Evolutionary conservation across 2,888 invertebrate genomes (phyloP).

Genomic region (Masnerella sp.): DNA sequence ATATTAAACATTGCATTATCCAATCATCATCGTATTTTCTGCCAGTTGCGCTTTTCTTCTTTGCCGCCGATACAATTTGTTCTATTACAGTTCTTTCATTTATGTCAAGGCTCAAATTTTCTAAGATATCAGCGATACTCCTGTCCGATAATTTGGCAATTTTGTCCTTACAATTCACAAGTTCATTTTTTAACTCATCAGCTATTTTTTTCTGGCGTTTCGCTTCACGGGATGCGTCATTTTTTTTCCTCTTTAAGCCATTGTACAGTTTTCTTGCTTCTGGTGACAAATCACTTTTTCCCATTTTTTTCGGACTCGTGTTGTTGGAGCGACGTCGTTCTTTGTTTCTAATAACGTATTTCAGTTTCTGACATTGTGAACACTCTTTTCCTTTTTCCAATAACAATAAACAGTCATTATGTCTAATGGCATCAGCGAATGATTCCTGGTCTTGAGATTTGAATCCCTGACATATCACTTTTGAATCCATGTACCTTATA

Average conservation of each 20-base stretch:
- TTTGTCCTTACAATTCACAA: constrained; percentile 10
- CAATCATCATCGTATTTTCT: constrained; percentile 29
- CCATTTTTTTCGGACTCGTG: neutral
- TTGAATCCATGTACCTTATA: constrained; percentile 16
- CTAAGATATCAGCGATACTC: constrained; percentile 10
- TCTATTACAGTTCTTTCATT: constrained; percentile 15
- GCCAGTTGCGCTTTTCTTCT: constrained; percentile 19
- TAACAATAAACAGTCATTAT: constrained; percentile 13
- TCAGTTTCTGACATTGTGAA: constrained; percentile 1
- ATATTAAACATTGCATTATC: constrained; percentile 24
- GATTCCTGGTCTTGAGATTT: constrained; percentile 2
- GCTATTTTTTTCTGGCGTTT: constrained; percentile 22
- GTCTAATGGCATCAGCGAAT: constrained; percentile 3
- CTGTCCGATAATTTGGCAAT: constrained; percentile 1
- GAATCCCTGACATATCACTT: constrained; percentile 21
- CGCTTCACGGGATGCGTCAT: constrained; percentile 26
- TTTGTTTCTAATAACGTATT: constrained; percentile 15
- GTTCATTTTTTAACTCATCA: constrained; percentile 5
- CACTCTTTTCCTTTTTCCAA: constrained; percentile 27
- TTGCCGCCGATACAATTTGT: constrained; percentile 28
- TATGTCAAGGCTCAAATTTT: neutral
- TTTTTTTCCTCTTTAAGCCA: constrained; percentile 6
- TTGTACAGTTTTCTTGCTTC: neutral
- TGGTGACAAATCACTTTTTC: neutral
- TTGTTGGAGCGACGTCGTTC: constrained; percentile 5